Evolutionary conservation across 2,113 vertebrate species (phyloP).

Genomic region (Gobiocypris rarus): DNA sequence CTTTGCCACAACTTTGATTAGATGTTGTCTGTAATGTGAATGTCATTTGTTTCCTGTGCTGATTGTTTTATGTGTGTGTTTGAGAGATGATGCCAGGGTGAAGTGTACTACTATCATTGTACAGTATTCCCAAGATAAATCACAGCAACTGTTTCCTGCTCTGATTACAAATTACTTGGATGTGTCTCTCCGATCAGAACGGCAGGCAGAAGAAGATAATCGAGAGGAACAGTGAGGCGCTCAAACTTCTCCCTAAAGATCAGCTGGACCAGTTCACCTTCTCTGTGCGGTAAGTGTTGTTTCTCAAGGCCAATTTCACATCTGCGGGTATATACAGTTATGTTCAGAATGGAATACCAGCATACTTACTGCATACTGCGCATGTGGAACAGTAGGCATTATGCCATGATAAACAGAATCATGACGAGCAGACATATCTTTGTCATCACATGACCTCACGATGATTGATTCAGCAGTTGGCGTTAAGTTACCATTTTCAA

Average conservation of each 20-base stretch:
- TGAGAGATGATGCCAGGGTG: constrained; percentile 35
- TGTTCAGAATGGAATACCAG: not conserved
- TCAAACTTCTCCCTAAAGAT: constrained; percentile 65
- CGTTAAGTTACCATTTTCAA: not conserved
- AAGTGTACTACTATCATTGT: constrained; percentile 66
- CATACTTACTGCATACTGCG: not conserved
- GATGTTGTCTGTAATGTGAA: constrained; percentile 68
- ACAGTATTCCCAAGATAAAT: constrained; percentile 79
- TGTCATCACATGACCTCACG: not conserved
- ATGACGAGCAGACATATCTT: not conserved
- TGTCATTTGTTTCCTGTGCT: constrained; percentile 63
- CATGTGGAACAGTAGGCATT: not conserved
- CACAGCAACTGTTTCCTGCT: constrained; percentile 71
- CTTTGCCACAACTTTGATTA: constrained; percentile 65
- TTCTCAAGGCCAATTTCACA: not conserved
- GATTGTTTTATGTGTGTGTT: constrained; percentile 16
- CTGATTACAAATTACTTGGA: constrained; percentile 77
- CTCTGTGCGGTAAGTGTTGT: constrained; percentile 75
- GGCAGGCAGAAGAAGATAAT: constrained; percentile 79
- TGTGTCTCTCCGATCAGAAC: constrained; percentile 64
- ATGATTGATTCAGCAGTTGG: not conserved
- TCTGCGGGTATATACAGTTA: constrained; percentile 18
- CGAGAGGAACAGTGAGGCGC: constrained; percentile 65
- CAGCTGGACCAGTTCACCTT: constrained; percentile 78
- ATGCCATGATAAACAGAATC: not conserved